Evolutionary conservation across 1,140 invertebrate species (phyloP).

Genomic region (Drosophila auraria): DNA sequence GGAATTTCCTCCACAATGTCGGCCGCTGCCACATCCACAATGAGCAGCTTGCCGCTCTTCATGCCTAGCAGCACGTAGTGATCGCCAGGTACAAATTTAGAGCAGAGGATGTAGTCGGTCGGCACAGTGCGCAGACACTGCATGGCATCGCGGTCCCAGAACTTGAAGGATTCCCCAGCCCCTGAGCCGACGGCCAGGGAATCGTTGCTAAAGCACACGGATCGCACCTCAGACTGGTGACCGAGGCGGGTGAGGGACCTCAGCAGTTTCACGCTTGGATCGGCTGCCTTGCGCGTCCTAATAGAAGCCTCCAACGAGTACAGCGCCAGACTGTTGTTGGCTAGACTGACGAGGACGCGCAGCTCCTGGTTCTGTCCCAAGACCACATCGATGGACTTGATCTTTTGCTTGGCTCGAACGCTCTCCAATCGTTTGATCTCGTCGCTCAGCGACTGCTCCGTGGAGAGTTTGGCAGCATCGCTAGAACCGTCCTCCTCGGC

Average conservation of each 20-base stretch:
- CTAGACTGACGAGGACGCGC: constrained; percentile 88
- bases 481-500: constrained; percentile 34
- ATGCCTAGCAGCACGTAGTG: constrained; percentile 95
- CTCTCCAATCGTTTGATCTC: constrained; percentile 90
- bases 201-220: constrained; percentile 96
- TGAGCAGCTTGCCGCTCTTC: constrained; percentile 93
- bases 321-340: constrained; percentile 90
- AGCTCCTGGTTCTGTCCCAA: constrained; percentile 89
- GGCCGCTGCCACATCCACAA: constrained; percentile 94
- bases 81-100: constrained; percentile 96
- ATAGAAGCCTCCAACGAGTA: constrained; percentile 87
- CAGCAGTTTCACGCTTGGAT: constrained; percentile 83
- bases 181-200: constrained; percentile 94
- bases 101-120: constrained; percentile 89
- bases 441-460: constrained; percentile 87
- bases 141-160: constrained; percentile 96
- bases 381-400: constrained; percentile 89
- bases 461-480: constrained; percentile 56
- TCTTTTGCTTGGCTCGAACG: constrained; percentile 89
- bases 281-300: constrained; percentile 86
- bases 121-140: constrained; percentile 93
- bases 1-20: constrained; percentile 91
- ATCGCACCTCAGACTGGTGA: constrained; percentile 95
- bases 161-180: constrained; percentile 94
- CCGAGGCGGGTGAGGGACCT: constrained; percentile 89